Conservation (phyloP, 1,140 invertebrate species). For the Sycophaga agraensis region DNA sequence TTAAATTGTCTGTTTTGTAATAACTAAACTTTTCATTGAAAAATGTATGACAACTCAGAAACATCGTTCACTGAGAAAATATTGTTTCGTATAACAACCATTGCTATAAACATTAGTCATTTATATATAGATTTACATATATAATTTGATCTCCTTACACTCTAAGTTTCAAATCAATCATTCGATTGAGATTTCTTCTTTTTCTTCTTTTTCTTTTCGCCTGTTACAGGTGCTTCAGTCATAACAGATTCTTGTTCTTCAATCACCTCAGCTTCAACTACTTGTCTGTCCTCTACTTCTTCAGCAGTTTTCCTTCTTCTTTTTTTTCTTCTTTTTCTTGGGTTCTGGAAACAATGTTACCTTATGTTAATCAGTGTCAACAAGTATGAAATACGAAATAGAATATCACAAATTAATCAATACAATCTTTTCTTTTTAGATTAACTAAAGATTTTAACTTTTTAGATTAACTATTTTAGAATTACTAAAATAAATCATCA, state of each 20-base stretch:
- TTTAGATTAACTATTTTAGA: too few species aligned
- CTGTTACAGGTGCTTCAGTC: slow-evolving; percentile 22
- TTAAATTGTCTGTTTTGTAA: too few species aligned
- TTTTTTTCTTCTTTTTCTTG: slow-evolving; percentile 56
- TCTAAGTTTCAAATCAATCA: slow-evolving; percentile 34
- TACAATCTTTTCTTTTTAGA: too few species aligned
- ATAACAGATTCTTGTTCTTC: slow-evolving; percentile 22
- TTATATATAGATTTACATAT: slow-evolving; percentile 12
- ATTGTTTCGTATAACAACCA: slow-evolving; percentile 8
- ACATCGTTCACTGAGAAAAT: background rate
- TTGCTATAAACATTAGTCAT: too few species aligned
- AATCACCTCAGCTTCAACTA: background rate
- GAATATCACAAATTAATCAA: too few species aligned
- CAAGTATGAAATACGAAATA: too few species aligned
- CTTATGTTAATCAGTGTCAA: too few species aligned
- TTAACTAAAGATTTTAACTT: too few species aligned
- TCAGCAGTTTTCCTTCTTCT: slow-evolving; percentile 40
- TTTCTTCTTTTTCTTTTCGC: slow-evolving; percentile 50
- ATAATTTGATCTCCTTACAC: background rate
- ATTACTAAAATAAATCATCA: too few species aligned
- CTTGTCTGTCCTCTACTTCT: slow-evolving; percentile 39
- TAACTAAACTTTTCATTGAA: background rate
- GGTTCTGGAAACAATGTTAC: slow-evolving; percentile 33
- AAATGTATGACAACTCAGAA: background rate
- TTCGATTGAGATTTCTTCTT: slow-evolving; percentile 46